These are phyloP conservation scores for Diaphora mendica DNA, from an alignment of 2,888 invertebrate species.

Conservation along the genomic window DNA sequence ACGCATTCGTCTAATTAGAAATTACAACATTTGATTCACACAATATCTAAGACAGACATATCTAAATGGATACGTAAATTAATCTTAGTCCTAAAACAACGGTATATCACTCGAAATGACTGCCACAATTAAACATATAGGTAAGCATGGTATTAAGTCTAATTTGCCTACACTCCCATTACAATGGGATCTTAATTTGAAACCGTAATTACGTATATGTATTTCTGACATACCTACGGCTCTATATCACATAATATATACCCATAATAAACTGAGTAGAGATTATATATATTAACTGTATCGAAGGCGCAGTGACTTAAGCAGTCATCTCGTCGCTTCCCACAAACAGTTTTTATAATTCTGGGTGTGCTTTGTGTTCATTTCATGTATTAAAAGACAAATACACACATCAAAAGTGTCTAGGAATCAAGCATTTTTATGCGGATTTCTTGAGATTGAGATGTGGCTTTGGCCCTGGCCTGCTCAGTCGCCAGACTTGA, in stretches of 20 bases:
- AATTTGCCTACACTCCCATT: not conserved
- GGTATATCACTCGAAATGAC: not conserved
- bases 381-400: no score
- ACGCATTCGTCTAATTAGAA: not conserved
- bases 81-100: not conserved
- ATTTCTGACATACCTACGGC: not conserved
- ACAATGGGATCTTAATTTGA: not conserved
- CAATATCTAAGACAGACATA: not conserved
- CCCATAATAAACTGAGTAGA: no score
- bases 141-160: not conserved
- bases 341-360: no score
- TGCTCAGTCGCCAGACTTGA: no score
- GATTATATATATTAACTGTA: no score
- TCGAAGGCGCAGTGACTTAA: no score
- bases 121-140: not conserved
- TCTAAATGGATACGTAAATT: not conserved
- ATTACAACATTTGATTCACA: not conserved
- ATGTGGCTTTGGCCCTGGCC: no score
- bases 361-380: no score
- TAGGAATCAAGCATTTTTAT: no score
- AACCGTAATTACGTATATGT: not conserved
- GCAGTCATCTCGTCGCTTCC: no score
- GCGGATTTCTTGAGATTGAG: no score
- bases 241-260: not conserved
- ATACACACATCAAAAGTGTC: no score